Evolutionary conservation across 2,113 vertebrate species (phyloP).

Genomic region (Theropithecus gelada): DNA sequence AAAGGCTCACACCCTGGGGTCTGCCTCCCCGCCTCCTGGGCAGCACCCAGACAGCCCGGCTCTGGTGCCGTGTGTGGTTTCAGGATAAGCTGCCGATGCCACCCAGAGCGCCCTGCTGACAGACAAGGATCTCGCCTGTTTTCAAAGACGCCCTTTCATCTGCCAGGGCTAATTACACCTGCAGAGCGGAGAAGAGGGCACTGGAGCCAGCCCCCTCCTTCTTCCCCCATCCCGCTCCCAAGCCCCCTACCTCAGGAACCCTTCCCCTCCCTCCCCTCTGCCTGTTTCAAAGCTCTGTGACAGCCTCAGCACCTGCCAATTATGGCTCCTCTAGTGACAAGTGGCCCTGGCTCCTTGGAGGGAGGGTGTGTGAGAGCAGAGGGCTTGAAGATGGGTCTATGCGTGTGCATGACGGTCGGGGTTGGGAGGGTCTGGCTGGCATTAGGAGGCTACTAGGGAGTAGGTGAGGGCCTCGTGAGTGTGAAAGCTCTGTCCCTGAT

Average conservation of each 20-base stretch:
- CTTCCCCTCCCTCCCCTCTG: conserved; percentile 44
- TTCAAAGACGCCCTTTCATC: conserved; percentile 82
- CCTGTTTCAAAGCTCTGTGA: conserved; percentile 12
- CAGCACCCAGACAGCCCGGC: conserved; percentile 77
- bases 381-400: background rate
- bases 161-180: conserved; percentile 83
- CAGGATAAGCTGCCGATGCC: conserved; percentile 81
- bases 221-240: conserved; percentile 33
- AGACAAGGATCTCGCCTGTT: conserved; percentile 81
- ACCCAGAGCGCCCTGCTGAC: conserved; percentile 82
- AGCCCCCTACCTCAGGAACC: conserved; percentile 77
- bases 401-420: accelerated
- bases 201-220: conserved; percentile 76
- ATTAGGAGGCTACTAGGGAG: background rate
- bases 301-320: conserved; percentile 58
- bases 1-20: conserved; percentile 51
- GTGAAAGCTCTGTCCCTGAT: background rate
- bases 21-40: conserved; percentile 65
- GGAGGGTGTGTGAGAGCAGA: background rate
- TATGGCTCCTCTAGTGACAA: conserved; percentile 65
- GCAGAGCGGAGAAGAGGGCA: conserved; percentile 79
- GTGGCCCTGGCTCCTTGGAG: conserved; percentile 41
- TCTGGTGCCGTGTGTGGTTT: conserved; percentile 82
- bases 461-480: background rate
- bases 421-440: background rate